Conservation (phyloP, 2,888 invertebrate genomes). For the Temnothorax unifasciatus region DNA sequence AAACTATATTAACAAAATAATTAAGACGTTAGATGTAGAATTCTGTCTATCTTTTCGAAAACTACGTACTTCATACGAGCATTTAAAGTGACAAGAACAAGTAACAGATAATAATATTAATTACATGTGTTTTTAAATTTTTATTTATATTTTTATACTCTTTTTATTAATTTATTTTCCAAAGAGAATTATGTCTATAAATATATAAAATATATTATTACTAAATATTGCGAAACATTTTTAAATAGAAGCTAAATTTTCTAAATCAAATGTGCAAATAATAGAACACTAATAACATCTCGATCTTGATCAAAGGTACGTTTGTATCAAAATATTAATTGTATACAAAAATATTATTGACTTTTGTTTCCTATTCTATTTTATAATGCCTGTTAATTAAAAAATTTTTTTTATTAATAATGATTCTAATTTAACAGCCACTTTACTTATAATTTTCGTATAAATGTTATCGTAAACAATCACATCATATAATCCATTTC, state of each 20-base stretch:
- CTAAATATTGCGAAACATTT: not conserved
- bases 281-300: not conserved
- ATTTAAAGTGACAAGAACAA: not conserved
- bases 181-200: not conserved
- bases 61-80: not conserved
- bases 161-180: not conserved
- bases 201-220: not conserved
- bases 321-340: not conserved
- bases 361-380: no score
- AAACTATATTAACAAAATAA: no score
- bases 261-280: not conserved
- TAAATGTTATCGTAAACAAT: no score
- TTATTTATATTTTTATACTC: not conserved
- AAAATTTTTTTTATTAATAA: no score
- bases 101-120: not conserved
- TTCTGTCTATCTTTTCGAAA: not conserved
- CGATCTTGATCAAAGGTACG: not conserved
- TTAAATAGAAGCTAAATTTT: not conserved
- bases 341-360: not conserved
- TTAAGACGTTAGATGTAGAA: no score
- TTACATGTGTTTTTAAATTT: not conserved
- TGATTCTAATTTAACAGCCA: no score
- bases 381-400: no score
- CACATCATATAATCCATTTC: no score
- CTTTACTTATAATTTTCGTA: no score